phyloP scores from a whole-genome alignment of 2,797 vertebrate genomes.

The Galago senegalensis region DNA sequence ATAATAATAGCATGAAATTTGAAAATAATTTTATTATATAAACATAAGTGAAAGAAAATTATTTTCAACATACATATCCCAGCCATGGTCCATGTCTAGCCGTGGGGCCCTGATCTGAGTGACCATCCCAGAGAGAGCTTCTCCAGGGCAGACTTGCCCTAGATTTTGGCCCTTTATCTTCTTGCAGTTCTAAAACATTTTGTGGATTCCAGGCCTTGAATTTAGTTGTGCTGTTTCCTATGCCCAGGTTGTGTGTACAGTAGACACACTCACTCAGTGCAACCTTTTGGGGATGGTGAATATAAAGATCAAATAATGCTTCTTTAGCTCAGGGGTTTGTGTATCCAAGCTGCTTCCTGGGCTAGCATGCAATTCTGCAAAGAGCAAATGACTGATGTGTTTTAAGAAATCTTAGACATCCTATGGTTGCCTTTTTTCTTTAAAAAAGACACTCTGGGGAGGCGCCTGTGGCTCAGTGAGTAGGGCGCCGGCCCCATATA shows the following conservation, averaged over 20 bases:
- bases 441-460: no score
- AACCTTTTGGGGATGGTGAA: neutral
- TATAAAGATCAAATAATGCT: neutral
- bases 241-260: neutral
- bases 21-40: neutral
- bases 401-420: neutral
- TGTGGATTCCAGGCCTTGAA: no score
- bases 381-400: neutral
- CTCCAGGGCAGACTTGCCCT: neutral
- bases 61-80: neutral
- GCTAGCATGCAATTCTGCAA: neutral
- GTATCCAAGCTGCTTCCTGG: neutral
- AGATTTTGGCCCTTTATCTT: neutral
- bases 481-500: no score
- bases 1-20: neutral
- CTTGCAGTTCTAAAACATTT: neutral
- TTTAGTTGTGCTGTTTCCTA: neutral
- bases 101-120: neutral
- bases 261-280: neutral
- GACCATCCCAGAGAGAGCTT: neutral
- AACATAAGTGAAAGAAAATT: neutral
- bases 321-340: neutral
- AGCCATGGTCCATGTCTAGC: neutral
- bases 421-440: neutral
- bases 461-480: no score